These are phyloP conservation scores for Ariolimax columbianus DNA, from an alignment of 2,888 invertebrate genomes.

Conservation along the genomic window DNA sequence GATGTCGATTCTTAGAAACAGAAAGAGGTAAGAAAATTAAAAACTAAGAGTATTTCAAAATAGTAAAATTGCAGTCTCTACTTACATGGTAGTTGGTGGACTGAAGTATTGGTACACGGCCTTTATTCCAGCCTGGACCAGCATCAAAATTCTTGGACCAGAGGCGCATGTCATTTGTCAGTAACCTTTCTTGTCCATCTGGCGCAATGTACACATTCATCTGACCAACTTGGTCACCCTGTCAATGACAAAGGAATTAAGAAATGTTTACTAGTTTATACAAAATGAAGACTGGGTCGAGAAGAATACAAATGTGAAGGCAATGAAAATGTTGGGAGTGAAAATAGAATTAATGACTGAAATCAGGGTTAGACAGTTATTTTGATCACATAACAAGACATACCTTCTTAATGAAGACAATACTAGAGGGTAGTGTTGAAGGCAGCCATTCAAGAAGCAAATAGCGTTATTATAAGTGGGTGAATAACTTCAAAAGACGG, in stretches of 20 bases:
- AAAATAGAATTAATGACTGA: too few species aligned
- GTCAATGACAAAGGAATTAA: neutral
- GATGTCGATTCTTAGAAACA: too few species aligned
- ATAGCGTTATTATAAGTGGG: too few species aligned
- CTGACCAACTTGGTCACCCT: conserved; percentile 29
- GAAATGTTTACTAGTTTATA: neutral
- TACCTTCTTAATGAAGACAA: too few species aligned
- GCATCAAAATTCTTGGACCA: conserved; percentile 28
- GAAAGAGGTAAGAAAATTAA: neutral
- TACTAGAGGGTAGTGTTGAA: too few species aligned
- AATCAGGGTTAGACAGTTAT: too few species aligned
- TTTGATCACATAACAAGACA: too few species aligned
- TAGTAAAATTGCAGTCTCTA: neutral
- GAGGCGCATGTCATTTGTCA: neutral
- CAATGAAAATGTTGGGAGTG: too few species aligned
- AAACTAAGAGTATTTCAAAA: neutral
- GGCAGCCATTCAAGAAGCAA: too few species aligned
- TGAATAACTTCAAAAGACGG: too few species aligned
- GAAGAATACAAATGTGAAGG: too few species aligned
- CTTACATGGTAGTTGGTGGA: conserved; percentile 15
- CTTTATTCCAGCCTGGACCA: conserved; percentile 34
- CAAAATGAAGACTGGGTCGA: too few species aligned
- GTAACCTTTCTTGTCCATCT: conserved; percentile 11
- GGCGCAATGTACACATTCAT: conserved; percentile 30
- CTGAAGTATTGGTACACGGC: conserved; percentile 10